phyloP scores from a whole-genome alignment of 1,140 invertebrate species.

The Pachyrhynchus sulphureomaculatus region DNA sequence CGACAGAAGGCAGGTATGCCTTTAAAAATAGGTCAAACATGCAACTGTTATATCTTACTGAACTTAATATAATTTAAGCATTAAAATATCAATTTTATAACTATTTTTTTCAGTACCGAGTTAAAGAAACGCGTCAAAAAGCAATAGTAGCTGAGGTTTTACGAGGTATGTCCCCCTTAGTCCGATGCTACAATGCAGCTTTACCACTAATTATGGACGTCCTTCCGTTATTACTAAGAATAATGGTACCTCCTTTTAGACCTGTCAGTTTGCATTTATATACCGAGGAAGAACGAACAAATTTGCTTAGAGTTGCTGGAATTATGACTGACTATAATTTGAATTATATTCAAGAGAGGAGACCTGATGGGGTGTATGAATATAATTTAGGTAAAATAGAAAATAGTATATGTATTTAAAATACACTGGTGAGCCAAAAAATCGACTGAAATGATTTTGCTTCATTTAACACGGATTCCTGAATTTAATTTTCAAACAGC shows the following conservation, averaged over 20 bases:
- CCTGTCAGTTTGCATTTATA: constrained; percentile 78
- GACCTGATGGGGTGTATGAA: constrained; percentile 73
- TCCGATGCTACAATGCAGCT: constrained; percentile 60
- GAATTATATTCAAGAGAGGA: constrained; percentile 79
- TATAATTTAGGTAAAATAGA: constrained; percentile 86
- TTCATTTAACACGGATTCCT: background rate
- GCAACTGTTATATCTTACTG: no score
- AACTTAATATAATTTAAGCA: background rate
- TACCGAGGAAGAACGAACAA: constrained; percentile 71
- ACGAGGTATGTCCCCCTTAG: constrained; percentile 62
- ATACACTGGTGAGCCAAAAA: no score
- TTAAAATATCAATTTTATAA: constrained; percentile 7
- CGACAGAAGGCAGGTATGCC: no score
- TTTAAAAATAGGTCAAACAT: no score
- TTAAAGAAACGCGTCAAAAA: constrained; percentile 58
- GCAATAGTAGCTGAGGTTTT: constrained; percentile 63
- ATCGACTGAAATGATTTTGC: constrained; percentile 47
- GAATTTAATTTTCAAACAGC: background rate
- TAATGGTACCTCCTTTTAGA: constrained; percentile 75
- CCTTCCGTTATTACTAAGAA: constrained; percentile 70
- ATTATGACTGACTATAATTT: constrained; percentile 90
- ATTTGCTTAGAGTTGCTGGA: constrained; percentile 70
- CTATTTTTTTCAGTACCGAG: constrained; percentile 56
- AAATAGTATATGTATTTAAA: no score
- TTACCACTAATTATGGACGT: constrained; percentile 67